Evolutionary conservation across 2,797 vertebrate species (phyloP).

Genomic region (Enteromius thamalakanensis): DNA sequence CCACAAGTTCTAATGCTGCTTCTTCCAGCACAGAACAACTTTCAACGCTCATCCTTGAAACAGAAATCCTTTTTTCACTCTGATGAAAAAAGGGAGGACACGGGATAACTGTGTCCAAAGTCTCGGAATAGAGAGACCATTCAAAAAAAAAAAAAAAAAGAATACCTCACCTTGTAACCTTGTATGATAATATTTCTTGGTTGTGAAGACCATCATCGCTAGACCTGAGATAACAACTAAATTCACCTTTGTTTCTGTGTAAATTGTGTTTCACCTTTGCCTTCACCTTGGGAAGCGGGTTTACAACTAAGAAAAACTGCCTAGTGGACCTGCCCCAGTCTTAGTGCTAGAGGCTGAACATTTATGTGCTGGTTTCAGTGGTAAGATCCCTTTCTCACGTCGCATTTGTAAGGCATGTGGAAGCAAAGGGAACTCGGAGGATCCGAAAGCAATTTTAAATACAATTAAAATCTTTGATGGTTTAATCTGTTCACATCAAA

Average conservation of each 20-base stretch:
- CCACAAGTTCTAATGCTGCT: conserved; percentile 69
- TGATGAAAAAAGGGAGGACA: conserved; percentile 53
- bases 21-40: conserved; percentile 63
- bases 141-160: conserved; percentile 25
- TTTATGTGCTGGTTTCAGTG: conserved; percentile 4
- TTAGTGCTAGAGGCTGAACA: not conserved
- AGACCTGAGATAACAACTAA: not conserved
- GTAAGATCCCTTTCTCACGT: conserved; percentile 53
- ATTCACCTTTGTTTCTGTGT: conserved; percentile 24
- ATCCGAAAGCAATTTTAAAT: conserved; percentile 78
- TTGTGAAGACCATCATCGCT: conserved; percentile 10
- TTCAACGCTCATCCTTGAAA: conserved; percentile 16
- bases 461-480: conserved; percentile 82
- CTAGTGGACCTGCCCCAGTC: not conserved
- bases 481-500: conserved; percentile 80
- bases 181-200: not conserved
- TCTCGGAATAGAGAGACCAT: conserved; percentile 42
- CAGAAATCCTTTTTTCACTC: conserved; percentile 66
- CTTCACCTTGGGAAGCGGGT: conserved; percentile 10
- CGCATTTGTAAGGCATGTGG: conserved; percentile 71
- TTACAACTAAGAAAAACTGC: not conserved
- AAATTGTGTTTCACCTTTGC: conserved; percentile 13
- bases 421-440: conserved; percentile 75
- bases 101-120: conserved; percentile 40
- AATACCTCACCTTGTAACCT: conserved; percentile 38